Evolutionary conservation across 1,140 invertebrate species (phyloP), one percentile per base, ranked within the genome.

Genomic region (Leptonema lineaticorne): DNA sequence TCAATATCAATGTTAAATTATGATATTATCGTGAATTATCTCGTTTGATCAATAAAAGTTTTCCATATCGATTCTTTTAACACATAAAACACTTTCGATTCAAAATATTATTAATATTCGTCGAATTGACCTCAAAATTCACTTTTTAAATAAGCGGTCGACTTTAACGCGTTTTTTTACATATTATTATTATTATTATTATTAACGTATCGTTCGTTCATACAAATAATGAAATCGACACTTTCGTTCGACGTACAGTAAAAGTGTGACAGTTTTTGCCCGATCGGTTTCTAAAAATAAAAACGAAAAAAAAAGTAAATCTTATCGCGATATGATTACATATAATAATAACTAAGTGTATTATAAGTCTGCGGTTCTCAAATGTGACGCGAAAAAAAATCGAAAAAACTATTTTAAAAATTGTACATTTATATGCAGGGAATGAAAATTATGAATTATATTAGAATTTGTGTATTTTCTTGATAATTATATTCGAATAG

Each of bases 251-350:
- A 4, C 37, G 9, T n/a, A 11, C 50, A 24, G 50, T 53, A 53
- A 53, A 53, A 53, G 50, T 53, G 22, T 53, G 50, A 53, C 50
- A 53, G 50, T 53, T 53, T 53, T 53, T 53, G 50, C 22, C n/a
- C n/a, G 50, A 7, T 53, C 24, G 27, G 27, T 53, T 53, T 53
- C 50, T 53, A 53, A 53, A 53, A 53, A 53, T 26, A 26, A 53
- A 22, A 53, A 9, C 24, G 22, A 26, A 11, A 24, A 24, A 53
- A 24, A 22, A 53, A 26, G 22, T 24, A 14, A 26, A 41, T 16
- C 37, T n/a, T 4, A 41, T 11, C 11, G 37, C 37, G 37, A 16
- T 41, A 41, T 14, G 16, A 14, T 41, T 41, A 41, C n/a, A 41
- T 2, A 4, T 41, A 16, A 41, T 41, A 33, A 33, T 33, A 41